These are phyloP conservation scores for Todiramphus chloris DNA, from an alignment of 2,113 vertebrate genomes.

Conservation along the genomic window DNA sequence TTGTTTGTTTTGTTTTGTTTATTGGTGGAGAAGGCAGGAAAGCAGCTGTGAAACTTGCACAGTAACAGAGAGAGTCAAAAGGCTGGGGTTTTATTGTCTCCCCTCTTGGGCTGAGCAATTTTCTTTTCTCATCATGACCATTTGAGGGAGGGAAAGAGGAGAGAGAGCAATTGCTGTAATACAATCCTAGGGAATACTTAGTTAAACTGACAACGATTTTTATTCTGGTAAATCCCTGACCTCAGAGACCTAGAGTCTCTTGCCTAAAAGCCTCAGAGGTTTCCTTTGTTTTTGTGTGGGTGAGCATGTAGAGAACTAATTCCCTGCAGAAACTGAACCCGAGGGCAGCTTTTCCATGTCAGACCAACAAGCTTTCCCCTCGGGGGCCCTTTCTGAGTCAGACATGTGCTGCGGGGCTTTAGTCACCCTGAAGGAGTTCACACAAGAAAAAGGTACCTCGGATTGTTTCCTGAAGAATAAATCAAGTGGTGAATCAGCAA, in stretches of 20 bases:
- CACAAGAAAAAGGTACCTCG: not conserved
- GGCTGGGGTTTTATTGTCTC: not conserved
- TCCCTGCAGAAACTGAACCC: slow-evolving; percentile 19
- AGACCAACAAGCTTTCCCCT: not conserved
- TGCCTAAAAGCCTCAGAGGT: slow-evolving; percentile 6
- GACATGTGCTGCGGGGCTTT: not conserved
- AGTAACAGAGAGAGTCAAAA: not conserved
- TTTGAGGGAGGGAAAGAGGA: not conserved
- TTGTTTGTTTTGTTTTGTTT: too few species aligned
- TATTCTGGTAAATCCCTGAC: slow-evolving; percentile 41
- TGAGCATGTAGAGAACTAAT: not conserved
- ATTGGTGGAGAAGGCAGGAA: not conserved
- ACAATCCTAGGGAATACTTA: slow-evolving; percentile 23
- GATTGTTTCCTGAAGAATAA: not conserved
- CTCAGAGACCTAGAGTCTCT: not conserved
- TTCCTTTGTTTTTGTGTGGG: slow-evolving; percentile 6
- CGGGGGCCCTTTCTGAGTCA: not conserved
- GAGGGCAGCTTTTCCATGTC: slow-evolving; percentile 9
- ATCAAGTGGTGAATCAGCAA: slow-evolving; percentile 18
- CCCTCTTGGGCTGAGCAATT: not conserved
- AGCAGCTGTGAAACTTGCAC: not conserved
- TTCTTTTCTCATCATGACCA: not conserved
- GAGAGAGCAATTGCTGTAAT: not conserved
- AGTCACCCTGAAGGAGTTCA: not conserved
- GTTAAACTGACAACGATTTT: slow-evolving; percentile 36